Base-by-base conservation (phyloP, 2,797 vertebrate species). In the Alcedo atthis region DNA sequence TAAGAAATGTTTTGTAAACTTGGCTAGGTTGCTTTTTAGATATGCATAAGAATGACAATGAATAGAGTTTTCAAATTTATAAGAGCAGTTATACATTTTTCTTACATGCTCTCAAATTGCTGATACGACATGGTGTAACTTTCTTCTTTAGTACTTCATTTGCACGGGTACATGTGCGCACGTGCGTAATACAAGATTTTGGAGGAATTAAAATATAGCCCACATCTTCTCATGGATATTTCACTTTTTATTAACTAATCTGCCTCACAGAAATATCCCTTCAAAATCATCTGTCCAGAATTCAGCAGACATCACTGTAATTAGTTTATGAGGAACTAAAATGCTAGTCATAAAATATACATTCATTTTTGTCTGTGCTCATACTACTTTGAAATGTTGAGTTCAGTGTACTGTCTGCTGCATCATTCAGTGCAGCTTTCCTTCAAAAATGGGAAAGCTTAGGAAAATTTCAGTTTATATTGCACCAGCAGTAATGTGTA, bases 1-100 rank as follows among this genome's bases (percentile, higher is more conserved):
- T 90, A 87, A 94, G 79, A 96, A 94, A 83, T 93, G 90, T 93
- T 96, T 89, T 96, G 92, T 96, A 95, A 90, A 80, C 82, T 90
- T 54, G 73, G 76, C 70, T 93, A 81, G 61, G 53, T 82, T 94
- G 96, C 96, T 96, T 86, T 94, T 94, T 95, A 93, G 93, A 82
- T 92, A 87, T 71, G 85, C 86, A 26, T 85, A 92, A 82, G 81
- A 89, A 83, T 90, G 81, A 92, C 84, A 93, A 82, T 61, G 76
- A 81, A 43, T 81, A 66, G 66, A 74, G 16, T 87, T 92, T 83
- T 85, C 62, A 75, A 45, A 80, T 95, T 94, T 85, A 81, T 85
- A 93, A 68, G 43, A 94, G 49, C 58, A 95, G 83, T 81, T 89
- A 85, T 7, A 93, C 80, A 37, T 96, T 93, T 95, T 93, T 95